Percentiles rank a stretch among this genome's conserved stretches.
These are phyloP conservation scores for Myotis yumanensis DNA, from an alignment of 2,113 vertebrate species.

Conservation along the genomic window DNA sequence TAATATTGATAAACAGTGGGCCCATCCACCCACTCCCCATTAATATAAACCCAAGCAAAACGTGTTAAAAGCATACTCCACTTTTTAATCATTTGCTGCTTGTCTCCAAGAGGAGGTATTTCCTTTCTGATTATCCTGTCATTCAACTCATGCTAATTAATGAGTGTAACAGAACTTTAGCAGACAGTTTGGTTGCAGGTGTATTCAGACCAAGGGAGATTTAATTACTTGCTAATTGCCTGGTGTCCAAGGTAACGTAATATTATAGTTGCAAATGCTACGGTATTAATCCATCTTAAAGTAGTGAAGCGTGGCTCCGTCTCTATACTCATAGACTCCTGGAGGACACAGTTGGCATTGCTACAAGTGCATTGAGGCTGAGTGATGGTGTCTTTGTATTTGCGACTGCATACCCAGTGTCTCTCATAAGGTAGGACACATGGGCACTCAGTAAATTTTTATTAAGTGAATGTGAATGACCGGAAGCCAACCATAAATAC, in stretches of 20 bases:
- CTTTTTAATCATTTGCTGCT: constrained; percentile 30
- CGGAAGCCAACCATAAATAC: constrained; percentile 11
- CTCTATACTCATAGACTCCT: constrained; percentile 40
- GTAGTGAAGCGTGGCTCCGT: background rate
- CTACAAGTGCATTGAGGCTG: constrained; percentile 11
- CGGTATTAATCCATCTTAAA: constrained; percentile 69
- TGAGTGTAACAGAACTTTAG: constrained; percentile 62
- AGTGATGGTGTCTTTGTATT: background rate
- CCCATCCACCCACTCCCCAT: background rate
- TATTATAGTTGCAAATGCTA: constrained; percentile 68
- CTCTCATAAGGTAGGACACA: background rate
- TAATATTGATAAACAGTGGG: constrained; percentile 38
- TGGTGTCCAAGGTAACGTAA: constrained; percentile 72
- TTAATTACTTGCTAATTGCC: constrained; percentile 78
- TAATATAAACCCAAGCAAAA: constrained; percentile 45
- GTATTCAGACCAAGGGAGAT: constrained; percentile 72
- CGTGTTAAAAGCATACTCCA: constrained; percentile 8
- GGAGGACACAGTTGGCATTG: constrained; percentile 19
- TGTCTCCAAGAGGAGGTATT: constrained; percentile 58
- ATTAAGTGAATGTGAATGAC: background rate
- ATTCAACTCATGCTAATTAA: constrained; percentile 76
- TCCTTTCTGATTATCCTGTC: constrained; percentile 73
- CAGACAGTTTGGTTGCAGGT: constrained; percentile 66
- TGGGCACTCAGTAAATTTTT: constrained; percentile 37
- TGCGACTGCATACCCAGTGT: background rate